Base-by-base conservation (phyloP, 2,113 vertebrate genomes). In the Vireo altiloquus region DNA sequence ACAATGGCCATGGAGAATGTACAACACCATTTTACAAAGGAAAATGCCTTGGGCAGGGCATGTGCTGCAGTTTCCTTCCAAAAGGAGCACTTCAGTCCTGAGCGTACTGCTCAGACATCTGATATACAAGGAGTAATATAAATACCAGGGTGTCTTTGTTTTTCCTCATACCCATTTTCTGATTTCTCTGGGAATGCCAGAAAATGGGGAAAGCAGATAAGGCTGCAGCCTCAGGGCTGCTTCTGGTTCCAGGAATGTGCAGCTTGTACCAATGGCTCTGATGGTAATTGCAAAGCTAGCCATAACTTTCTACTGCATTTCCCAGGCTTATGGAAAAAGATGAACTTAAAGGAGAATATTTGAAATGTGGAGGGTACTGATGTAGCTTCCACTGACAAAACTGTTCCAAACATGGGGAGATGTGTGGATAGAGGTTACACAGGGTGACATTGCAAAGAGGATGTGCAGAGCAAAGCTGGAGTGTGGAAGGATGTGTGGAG, bases 381-480 rank as follows among this genome's bases (percentile, higher is more conserved):
- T 46, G n/a, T 14, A 30, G 40, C 37, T 68, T 40, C 66, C 46
- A 6, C 14, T 82, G 49, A 11, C 11, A 86, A 68, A 68, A 39
- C 25, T 52, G 33, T 50, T 72, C 31, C 37, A 60, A 4, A 68
- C 21, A 25, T 15, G 10, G 63, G 66, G 70, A 89, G 39, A 15
- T 10, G 40, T 15, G 61, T 25, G 33, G 40, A 24, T 33, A 5
- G 63, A 39, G 63, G 37, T 40, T 4, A 1, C 0, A 0, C 3
- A 19, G 57, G 28, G 57, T 28, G 53, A 30, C 40, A 19, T 17
- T 25, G 24, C 39, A 30, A 27, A 37, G 33, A 74, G 46, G 79
- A 31, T 24, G 70, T 12, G 39, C 49, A 56, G 91, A 63, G 63
- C 15, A 27, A 37, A 37, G 70, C 69, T 49, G 72, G 24, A 1